Base-by-base conservation (phyloP, 2,797 vertebrate genomes). In the Mallotus villosus region DNA sequence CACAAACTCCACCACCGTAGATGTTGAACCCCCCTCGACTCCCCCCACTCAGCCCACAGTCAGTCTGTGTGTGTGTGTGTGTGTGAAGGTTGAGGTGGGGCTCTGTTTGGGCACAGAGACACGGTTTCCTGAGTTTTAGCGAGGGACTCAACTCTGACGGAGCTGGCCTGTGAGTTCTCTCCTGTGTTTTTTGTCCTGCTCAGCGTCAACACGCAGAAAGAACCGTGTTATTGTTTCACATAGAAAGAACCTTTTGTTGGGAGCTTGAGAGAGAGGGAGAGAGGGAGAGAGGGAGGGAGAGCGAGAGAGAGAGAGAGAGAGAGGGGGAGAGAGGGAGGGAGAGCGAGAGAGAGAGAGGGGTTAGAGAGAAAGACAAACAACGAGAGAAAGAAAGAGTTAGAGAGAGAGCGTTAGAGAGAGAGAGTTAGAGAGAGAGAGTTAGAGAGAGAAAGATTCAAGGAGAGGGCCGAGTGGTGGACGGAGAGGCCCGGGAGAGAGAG, bases 1-100 rank as follows among this genome's bases (percentile, higher is more conserved):
- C 8, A 59, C 29, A 19, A 58, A 68, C 32, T 16, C 17, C 53
- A 78, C 74, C 71, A 70, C 79, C 75, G 61, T 70, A 79, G 79
- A 81, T 86, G 80, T 78, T 75, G 70, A 81, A 75, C 75, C 74
- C 78, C 79, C 74, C 77, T 72, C 17, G 72, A 68, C 72, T 37
- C 34, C 34, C 34, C 34, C 34, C 5, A 37, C 34, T 9, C 34
- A 63, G 34, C 76, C 69, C 74, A 37, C 34, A 37, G 8, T 37
- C 34, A 7, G 37, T 58, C 17, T 70, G 62, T 59, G 51, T 41
- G 63, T 55, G 58, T 57, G 72, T 55, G 59, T 37, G 58, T 62
- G 73, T 63, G 71, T 72, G 27, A 21, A 27, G 53, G 63, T 14
- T 57, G 53, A 57, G n/a, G 53, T 19, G 34, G 34, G 34, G 8